Evolutionary conservation across 2,888 invertebrate genomes (phyloP).

Genomic region (Drosophila neonasuta): DNA sequence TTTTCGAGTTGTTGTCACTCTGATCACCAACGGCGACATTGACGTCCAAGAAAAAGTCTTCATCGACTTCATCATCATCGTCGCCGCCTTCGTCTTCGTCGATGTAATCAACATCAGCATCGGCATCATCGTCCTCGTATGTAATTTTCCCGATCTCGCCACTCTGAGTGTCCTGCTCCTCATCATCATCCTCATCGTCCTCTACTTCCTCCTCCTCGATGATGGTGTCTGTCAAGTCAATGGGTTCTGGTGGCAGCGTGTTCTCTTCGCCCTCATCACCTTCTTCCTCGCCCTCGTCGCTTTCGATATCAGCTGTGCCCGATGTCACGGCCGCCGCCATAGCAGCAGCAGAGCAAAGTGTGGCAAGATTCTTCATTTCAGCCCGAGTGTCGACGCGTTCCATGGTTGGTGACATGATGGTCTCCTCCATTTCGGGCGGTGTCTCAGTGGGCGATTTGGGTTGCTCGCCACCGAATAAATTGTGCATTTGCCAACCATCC

Average conservation of each 20-base stretch:
- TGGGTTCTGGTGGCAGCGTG: slow-evolving; percentile 66
- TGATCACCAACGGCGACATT: slow-evolving; percentile 61
- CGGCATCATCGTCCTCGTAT: slow-evolving; percentile 60
- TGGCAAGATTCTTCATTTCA: slow-evolving; percentile 79
- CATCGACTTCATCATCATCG: slow-evolving; percentile 72
- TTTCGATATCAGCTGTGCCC: slow-evolving; percentile 45
- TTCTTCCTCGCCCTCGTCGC: slow-evolving; percentile 45
- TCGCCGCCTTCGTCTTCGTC: slow-evolving; percentile 76
- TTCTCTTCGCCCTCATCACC: slow-evolving; percentile 68
- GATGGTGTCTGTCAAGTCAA: slow-evolving; percentile 58
- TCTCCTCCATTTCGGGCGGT: slow-evolving; percentile 75
- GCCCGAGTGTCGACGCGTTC: slow-evolving; percentile 60
- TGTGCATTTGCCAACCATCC: slow-evolving; percentile 81
- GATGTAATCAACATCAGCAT: slow-evolving; percentile 71
- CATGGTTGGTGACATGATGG: slow-evolving; percentile 58
- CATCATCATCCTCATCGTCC: slow-evolving; percentile 66
- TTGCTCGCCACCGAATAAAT: slow-evolving; percentile 81
- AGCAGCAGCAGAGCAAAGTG: slow-evolving; percentile 79
- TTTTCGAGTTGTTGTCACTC: slow-evolving; percentile 51
- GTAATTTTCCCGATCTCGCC: slow-evolving; percentile 73
- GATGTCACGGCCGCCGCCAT: slow-evolving; percentile 75
- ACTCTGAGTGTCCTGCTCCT: slow-evolving; percentile 75
- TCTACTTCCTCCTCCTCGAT: slow-evolving; percentile 69
- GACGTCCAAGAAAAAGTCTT: slow-evolving; percentile 66
- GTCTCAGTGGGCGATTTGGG: slow-evolving; percentile 83